phyloP scores from a whole-genome alignment of 2,113 vertebrate species.

The Rhipidura dahli region DNA sequence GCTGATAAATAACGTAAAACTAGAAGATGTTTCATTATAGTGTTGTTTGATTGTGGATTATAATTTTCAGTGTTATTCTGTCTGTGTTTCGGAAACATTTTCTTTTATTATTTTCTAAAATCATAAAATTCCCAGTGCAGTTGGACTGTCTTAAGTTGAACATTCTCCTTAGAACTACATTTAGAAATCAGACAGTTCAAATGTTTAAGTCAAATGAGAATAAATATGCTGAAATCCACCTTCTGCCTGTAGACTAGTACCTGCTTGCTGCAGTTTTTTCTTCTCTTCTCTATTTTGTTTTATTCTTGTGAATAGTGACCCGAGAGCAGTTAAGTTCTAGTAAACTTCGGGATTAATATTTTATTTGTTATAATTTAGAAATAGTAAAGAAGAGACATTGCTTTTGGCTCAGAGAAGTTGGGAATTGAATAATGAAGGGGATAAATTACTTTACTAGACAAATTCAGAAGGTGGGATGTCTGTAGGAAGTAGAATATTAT shows the following conservation, averaged over 20 bases:
- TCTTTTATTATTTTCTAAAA: not conserved
- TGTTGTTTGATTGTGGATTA: not conserved
- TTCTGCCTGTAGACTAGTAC: not conserved
- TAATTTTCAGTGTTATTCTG: not conserved
- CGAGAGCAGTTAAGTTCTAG: not conserved
- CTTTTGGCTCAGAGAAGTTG: not conserved
- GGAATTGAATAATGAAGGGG: not conserved
- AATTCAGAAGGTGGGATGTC: not conserved
- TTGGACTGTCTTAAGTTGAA: not conserved
- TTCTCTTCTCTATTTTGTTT: not conserved
- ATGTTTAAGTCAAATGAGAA: not conserved
- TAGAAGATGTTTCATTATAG: not conserved
- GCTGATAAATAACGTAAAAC: not conserved
- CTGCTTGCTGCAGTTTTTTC: not conserved
- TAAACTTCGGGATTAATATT: not conserved
- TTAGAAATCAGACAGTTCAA: not conserved
- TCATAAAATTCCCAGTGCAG: not conserved
- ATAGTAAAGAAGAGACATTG: not conserved
- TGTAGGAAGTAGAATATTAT: not conserved
- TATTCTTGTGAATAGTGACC: not conserved
- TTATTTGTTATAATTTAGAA: not conserved
- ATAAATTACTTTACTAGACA: not conserved
- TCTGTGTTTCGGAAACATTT: not conserved
- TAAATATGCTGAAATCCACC: not conserved
- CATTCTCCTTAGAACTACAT: not conserved